Percentiles rank a stretch among this genome's conserved stretches.
Conservation (phyloP, 2,113 vertebrate genomes). For the Grammomys dolichurus region DNA sequence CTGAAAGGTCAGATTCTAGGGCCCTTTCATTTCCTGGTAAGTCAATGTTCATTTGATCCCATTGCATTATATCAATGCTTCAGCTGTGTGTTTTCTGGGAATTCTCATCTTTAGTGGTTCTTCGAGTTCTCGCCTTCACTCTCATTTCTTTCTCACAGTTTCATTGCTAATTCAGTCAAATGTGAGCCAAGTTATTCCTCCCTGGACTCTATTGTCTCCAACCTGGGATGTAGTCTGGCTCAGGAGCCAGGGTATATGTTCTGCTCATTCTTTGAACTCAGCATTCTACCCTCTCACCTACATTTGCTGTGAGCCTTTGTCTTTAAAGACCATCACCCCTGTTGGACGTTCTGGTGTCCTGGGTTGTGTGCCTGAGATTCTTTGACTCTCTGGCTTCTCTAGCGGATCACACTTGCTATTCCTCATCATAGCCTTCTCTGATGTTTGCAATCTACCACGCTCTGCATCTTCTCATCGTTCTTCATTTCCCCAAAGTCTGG, state of each 20-base stretch:
- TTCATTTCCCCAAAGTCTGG: neutral
- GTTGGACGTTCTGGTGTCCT: neutral
- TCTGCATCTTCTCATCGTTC: no score
- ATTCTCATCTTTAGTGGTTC: neutral
- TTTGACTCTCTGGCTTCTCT: neutral
- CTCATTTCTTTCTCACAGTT: neutral
- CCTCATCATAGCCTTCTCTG: no score
- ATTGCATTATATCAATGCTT: no score
- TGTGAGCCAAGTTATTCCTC: neutral
- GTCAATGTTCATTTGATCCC: no score
- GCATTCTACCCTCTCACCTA: no score
- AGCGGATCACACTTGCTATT: rapidly evolving
- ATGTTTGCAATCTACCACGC: rapidly evolving
- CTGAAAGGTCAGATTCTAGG: neutral
- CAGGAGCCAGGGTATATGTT: neutral
- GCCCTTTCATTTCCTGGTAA: neutral
- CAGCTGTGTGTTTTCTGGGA: neutral
- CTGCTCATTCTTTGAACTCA: neutral
- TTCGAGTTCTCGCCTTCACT: neutral
- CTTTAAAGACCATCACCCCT: neutral
- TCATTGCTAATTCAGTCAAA: neutral
- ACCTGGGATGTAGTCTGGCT: neutral
- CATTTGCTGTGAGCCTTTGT: neutral
- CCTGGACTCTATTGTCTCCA: rapidly evolving
- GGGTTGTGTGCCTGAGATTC: neutral